Conservation (phyloP, 2,797 vertebrate genomes). For the Rachycentron canadum region DNA sequence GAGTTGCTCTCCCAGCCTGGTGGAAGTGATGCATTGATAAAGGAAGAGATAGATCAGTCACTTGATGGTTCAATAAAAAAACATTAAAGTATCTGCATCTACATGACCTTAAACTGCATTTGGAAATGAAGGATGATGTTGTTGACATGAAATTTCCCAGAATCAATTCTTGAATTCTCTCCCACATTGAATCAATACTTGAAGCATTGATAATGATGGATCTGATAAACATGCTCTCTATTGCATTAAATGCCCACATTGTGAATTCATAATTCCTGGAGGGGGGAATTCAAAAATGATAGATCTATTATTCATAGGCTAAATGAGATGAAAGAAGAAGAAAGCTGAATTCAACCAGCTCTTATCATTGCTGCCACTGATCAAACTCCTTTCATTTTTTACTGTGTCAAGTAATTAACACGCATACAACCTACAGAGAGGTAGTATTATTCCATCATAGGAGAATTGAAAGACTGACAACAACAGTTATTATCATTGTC, state of each 20-base stretch:
- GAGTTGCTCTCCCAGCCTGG: conserved; percentile 73
- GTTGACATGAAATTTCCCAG: not conserved
- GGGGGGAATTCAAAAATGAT: not conserved
- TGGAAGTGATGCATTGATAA: not conserved
- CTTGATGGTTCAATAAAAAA: not conserved
- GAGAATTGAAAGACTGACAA: no score
- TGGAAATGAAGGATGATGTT: not conserved
- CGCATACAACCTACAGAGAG: not conserved
- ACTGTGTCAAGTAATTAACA: not conserved
- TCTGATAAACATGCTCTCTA: not conserved
- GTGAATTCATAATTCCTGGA: not conserved
- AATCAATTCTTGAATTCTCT: not conserved
- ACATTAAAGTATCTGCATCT: not conserved
- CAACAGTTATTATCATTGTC: not conserved
- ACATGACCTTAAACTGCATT: not conserved
- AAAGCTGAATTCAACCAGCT: no score
- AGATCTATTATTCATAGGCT: no score
- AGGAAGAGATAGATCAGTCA: not conserved
- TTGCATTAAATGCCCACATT: not conserved
- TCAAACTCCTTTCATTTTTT: no score
- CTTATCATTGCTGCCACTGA: no score
- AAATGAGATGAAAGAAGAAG: not conserved
- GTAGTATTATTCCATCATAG: no score
- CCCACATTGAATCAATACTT: not conserved
- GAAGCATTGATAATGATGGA: not conserved